These are phyloP conservation scores for Camelus dromedarius DNA, from an alignment of 2,113 vertebrate genomes.

Conservation along the genomic window DNA sequence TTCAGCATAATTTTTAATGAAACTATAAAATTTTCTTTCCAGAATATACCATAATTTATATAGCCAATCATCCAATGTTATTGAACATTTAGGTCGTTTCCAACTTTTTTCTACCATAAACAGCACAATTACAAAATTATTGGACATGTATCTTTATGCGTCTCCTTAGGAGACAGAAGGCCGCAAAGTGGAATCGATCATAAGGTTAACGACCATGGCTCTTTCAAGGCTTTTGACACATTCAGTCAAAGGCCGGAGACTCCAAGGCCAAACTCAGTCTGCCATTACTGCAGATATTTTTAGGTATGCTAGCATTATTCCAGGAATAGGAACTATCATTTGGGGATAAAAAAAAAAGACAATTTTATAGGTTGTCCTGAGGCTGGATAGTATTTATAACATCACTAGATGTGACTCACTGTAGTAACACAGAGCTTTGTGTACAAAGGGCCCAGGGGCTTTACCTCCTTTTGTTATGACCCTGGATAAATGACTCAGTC, in stretches of 20 bases:
- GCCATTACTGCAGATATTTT: background rate
- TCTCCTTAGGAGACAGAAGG: background rate
- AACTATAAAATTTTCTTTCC: slow-evolving; percentile 48
- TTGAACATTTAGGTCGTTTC: slow-evolving; percentile 49
- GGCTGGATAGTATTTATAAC: background rate
- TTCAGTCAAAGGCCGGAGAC: background rate
- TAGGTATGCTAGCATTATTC: background rate
- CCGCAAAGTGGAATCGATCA: background rate
- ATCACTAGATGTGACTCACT: background rate
- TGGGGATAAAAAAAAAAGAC: background rate
- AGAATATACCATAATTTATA: slow-evolving; percentile 20
- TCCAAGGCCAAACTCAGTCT: background rate
- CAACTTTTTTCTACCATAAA: background rate
- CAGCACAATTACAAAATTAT: background rate
- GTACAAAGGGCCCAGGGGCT: background rate
- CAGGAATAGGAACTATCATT: slow-evolving; percentile 19
- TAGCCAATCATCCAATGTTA: background rate
- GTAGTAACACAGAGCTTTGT: background rate
- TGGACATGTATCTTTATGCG: background rate
- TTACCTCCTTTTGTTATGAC: background rate
- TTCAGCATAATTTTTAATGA: slow-evolving; percentile 55
- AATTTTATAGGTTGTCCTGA: background rate
- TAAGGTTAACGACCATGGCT: background rate
- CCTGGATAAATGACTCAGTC: background rate
- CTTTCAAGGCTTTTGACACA: background rate